phyloP scores from a whole-genome alignment of 2,113 vertebrate genomes.

The Trinectes maculatus region DNA sequence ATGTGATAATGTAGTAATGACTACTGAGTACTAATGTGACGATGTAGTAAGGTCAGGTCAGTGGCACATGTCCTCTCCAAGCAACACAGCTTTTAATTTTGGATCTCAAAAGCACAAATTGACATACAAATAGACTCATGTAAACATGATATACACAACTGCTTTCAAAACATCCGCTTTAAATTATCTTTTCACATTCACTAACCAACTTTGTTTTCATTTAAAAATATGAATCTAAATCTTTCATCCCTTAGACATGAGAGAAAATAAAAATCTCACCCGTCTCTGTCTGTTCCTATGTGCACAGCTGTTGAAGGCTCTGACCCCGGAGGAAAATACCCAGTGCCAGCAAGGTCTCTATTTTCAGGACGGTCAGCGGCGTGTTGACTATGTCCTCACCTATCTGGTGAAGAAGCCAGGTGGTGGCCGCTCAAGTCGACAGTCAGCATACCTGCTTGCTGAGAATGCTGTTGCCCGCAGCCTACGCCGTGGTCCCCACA shows the following conservation, averaged over 20 bases:
- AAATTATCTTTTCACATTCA: no score
- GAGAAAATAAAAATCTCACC: neutral
- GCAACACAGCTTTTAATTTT: no score
- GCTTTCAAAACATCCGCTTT: no score
- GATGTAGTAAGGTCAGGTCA: no score
- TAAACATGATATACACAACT: no score
- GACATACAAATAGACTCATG: no score
- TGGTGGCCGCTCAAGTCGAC: conserved; percentile 63
- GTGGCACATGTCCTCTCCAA: no score
- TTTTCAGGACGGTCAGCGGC: conserved; percentile 92
- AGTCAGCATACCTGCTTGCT: conserved; percentile 71
- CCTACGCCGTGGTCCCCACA: conserved; percentile 63
- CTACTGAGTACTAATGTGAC: no score
- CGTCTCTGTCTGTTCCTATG: conserved; percentile 9
- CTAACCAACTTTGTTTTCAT: no score
- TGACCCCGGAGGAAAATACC: conserved; percentile 87
- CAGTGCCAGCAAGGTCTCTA: conserved; percentile 89
- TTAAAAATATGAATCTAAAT: no score
- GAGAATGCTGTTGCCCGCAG: conserved; percentile 76
- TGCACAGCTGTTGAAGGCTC: conserved; percentile 87
- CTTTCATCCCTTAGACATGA: neutral
- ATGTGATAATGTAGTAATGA: no score
- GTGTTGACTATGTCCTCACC: conserved; percentile 93
- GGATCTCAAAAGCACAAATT: no score
- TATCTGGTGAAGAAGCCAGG: conserved; percentile 90